Percentiles rank a stretch among this genome's conserved stretches.
These are phyloP conservation scores for Dipodomys ordii DNA, from an alignment of 2,113 vertebrate species.

Conservation along the genomic window DNA sequence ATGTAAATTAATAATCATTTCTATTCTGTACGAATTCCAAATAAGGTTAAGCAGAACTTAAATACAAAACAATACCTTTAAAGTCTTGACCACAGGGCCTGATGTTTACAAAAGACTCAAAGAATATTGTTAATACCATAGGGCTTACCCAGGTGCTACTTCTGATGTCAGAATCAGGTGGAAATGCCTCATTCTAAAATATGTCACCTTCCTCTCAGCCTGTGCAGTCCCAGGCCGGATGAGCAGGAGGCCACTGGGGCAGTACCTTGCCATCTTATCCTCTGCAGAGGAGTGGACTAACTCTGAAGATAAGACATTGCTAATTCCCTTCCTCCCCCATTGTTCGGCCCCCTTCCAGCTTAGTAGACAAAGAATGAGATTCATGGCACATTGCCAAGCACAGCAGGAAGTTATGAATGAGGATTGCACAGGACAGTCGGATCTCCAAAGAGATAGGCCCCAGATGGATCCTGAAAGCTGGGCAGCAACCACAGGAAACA, in stretches of 20 bases:
- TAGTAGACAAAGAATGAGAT: constrained; percentile 42
- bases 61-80: background rate
- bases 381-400: constrained; percentile 56
- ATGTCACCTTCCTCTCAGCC: background rate
- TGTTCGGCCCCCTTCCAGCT: background rate
- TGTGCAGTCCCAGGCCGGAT: background rate
- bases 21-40: background rate
- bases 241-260: background rate
- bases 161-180: background rate
- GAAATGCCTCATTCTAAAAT: background rate
- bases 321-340: constrained; percentile 54
- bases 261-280: background rate
- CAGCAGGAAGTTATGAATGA: constrained; percentile 76
- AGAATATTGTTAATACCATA: background rate
- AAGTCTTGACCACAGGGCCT: background rate
- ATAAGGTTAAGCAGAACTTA: background rate
- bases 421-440: constrained; percentile 62
- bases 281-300: background rate
- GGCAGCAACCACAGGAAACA: constrained; percentile 57
- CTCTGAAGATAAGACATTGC: constrained; percentile 56
- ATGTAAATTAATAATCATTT: constrained; percentile 11
- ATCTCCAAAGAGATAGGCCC: constrained; percentile 61
- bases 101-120: background rate
- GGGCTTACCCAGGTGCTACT: background rate
- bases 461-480: constrained; percentile 67